Percentiles rank a stretch among this genome's conserved stretches.
Evolutionary conservation across 2,113 vertebrate genomes (phyloP).

Genomic region (Sylvietta virens): DNA sequence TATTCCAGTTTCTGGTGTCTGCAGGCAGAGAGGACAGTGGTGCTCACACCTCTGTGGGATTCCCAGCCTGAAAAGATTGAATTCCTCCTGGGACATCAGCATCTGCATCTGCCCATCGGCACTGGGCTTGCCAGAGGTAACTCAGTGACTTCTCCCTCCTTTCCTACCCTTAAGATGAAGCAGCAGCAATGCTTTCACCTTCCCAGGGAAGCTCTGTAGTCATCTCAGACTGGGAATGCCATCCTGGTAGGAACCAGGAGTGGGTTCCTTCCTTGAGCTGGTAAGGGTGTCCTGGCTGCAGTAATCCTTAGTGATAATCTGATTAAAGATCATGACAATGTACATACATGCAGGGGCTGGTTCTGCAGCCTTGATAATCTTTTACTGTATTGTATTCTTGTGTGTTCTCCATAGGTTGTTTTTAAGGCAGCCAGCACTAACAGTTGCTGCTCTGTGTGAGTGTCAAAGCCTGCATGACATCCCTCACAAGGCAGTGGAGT

Average conservation of each 20-base stretch:
- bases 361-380: neutral
- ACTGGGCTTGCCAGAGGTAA: neutral
- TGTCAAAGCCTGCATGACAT: neutral
- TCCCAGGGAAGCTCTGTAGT: neutral
- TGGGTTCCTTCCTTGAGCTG: neutral
- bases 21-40: neutral
- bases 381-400: neutral
- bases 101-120: rapidly evolving
- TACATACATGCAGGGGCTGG: rapidly evolving
- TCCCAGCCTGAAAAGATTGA: neutral
- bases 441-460: neutral
- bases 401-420: neutral
- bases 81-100: neutral
- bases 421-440: neutral
- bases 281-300: neutral
- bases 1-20: neutral
- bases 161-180: neutral
- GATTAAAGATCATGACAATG: neutral
- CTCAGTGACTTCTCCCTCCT: neutral
- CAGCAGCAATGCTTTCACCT: neutral
- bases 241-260: neutral
- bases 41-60: neutral
- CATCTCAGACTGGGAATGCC: neutral
- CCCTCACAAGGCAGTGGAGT: rapidly evolving
- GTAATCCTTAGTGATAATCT: neutral